Evolutionary conservation across 2,113 vertebrate species (phyloP).

Genomic region (Nothocercus julius): DNA sequence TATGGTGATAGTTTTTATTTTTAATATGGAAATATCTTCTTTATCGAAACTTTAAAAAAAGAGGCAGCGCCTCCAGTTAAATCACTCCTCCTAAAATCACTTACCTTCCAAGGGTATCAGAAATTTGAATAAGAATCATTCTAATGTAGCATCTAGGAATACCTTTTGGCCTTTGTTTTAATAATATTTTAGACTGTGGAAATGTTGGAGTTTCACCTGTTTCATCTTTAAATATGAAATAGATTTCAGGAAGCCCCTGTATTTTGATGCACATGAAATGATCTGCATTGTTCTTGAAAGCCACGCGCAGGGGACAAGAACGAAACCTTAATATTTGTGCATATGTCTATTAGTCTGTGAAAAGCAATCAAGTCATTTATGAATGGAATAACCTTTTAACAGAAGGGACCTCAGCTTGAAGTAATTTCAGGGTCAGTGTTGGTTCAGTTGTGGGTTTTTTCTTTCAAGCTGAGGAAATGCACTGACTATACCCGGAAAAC

Average conservation of each 20-base stretch:
- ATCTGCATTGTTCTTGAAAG: neutral
- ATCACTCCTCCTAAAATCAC: neutral
- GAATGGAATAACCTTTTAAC: neutral
- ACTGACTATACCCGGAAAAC: neutral
- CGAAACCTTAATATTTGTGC: neutral
- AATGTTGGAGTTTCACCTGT: rapidly evolving
- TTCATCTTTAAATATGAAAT: neutral
- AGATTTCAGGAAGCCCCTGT: neutral
- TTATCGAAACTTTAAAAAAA: neutral
- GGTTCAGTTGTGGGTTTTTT: neutral
- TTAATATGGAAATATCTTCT: neutral
- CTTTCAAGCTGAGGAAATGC: neutral
- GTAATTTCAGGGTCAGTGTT: neutral
- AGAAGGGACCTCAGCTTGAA: neutral
- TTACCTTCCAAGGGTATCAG: neutral
- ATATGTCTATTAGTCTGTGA: neutral
- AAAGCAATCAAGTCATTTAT: neutral
- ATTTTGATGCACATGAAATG: neutral
- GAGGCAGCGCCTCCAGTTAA: neutral
- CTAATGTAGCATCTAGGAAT: neutral
- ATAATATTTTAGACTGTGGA: neutral
- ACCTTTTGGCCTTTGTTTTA: neutral
- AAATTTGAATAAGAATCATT: neutral
- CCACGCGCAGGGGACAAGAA: neutral
- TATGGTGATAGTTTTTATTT: neutral